Base-by-base conservation (phyloP, 2,888 invertebrate species). In the Alloplasta piceator region DNA sequence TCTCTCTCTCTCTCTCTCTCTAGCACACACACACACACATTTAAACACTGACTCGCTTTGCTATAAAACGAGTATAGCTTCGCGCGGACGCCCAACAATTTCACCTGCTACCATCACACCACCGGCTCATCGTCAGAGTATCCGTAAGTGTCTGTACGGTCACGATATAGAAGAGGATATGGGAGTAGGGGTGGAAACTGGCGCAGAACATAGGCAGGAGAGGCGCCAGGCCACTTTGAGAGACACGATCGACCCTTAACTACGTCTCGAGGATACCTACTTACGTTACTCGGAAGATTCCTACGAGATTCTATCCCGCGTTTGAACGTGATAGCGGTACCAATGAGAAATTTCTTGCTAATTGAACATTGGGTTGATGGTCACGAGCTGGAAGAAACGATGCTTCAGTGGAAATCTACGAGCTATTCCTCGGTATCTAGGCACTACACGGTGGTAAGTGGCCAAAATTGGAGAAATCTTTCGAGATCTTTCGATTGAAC, bases 191-290 rank as follows among this genome's bases (percentile, higher is more conserved):
- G 67, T 74, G 60, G 64, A 74, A 50, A 77, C 73, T 73, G 79
- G 83, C 84, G 80, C 85, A 82, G 82, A 81, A 80, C 75, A 87
- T 58, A 16, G 14, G 82, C 80, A 86, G 63, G 75, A 84, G 80
- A 87, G 90, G 90, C 90, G 90, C 90, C 89, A 85, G 86, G 88
- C 90, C 90, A 90, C 91, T 90, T 90, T 88, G 85, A 84, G 82
- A 85, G 82, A 87, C 86, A 84, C 88, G 87, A 90, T 89, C 89
- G 88, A 87, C 89, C 87, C 88, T 87, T 89, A 88, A 90, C 88
- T 86, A 89, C 87, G 88, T 82, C 73, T 77, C 48, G 61, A 48
- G 71, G 66, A 77, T 83, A 76, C 70, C 64, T 73, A 79, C 70
- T 71, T 76, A 77, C 72, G 72, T 68, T 39, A 63, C 61, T 63